These are phyloP conservation scores for Oostethus manadensis DNA, from an alignment of 2,113 vertebrate genomes.

Conservation along the genomic window DNA sequence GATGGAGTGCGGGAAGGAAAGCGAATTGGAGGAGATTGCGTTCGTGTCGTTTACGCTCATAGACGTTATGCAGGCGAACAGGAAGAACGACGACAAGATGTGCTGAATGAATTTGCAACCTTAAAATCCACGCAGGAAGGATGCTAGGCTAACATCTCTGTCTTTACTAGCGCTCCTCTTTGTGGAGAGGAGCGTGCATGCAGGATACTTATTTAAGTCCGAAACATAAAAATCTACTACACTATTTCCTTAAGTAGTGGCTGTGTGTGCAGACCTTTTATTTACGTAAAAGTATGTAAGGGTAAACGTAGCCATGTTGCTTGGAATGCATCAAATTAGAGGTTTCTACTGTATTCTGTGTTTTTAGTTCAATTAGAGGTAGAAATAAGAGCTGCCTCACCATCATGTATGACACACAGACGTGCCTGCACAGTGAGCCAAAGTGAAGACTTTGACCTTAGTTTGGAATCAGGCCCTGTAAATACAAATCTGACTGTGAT, in stretches of 20 bases:
- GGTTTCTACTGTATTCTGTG: no score
- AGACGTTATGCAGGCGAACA: constrained; percentile 60
- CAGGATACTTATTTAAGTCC: constrained; percentile 46
- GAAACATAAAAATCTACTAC: constrained; percentile 36
- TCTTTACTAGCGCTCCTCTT: constrained; percentile 46
- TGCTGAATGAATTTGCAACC: constrained; percentile 27
- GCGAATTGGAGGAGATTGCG: constrained; percentile 71
- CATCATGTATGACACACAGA: no score
- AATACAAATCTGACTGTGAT: no score
- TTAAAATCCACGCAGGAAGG: constrained; percentile 24
- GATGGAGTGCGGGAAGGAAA: constrained; percentile 80
- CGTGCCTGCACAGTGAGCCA: no score
- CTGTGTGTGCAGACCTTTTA: neutral
- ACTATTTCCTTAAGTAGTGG: constrained; percentile 1
- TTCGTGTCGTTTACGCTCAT: constrained; percentile 65
- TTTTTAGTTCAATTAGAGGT: no score
- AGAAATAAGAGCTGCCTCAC: no score
- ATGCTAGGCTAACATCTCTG: constrained; percentile 52
- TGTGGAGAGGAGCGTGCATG: constrained; percentile 53
- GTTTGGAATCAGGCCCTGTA: no score
- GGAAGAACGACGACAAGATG: constrained; percentile 49
- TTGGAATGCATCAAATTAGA: no score
- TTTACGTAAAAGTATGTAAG: no score
- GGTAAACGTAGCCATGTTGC: no score
- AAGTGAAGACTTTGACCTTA: no score